These are phyloP conservation scores for Ischnus inquisitorius DNA, from an alignment of 2,888 invertebrate genomes.

Conservation along the genomic window DNA sequence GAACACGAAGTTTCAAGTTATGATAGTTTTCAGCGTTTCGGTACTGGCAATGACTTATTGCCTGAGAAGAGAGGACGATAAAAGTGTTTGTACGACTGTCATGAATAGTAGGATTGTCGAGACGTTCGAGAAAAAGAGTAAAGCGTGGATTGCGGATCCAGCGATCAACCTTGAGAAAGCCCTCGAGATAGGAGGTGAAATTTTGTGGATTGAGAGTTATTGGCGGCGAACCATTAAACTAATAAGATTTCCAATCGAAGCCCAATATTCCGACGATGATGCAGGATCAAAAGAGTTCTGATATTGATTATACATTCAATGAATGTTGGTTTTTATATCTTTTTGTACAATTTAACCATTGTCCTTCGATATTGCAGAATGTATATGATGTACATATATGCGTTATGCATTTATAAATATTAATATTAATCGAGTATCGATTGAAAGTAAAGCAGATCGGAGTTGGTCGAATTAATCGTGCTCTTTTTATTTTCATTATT, in stretches of 20 bases:
- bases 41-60: conserved; percentile 35
- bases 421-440: no score
- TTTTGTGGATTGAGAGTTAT: conserved; percentile 55
- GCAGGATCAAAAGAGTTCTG: neutral
- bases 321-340: neutral
- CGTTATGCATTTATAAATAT: no score
- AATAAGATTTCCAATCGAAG: conserved; percentile 9
- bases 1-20: conserved; percentile 35
- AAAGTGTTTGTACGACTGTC: neutral
- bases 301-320: neutral
- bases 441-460: no score
- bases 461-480: no score
- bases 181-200: neutral
- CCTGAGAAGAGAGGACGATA: conserved; percentile 12
- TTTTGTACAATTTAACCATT: neutral
- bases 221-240: conserved; percentile 42
- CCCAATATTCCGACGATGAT: neutral
- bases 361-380: neutral
- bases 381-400: neutral
- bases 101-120: conserved; percentile 10
- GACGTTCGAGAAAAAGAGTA: conserved; percentile 17
- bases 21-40: conserved; percentile 41
- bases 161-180: conserved; percentile 15
- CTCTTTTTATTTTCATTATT: no score
- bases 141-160: conserved; percentile 51